Percentiles rank a stretch among this genome's conserved stretches.
These are phyloP conservation scores for Vidua chalybeata DNA, from an alignment of 2,113 vertebrate genomes.

Conservation along the genomic window DNA sequence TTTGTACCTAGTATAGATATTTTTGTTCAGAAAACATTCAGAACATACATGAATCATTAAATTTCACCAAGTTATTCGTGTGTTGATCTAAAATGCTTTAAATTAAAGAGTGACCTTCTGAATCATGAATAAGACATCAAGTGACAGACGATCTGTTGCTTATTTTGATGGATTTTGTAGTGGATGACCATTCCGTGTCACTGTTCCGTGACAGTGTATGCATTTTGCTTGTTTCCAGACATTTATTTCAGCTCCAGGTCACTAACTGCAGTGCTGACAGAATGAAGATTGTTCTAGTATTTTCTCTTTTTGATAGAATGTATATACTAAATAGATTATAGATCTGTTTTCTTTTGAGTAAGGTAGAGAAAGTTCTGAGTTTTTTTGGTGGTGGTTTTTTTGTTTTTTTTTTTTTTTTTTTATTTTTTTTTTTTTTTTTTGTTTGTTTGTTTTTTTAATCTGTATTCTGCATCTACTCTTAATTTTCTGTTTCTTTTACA, in stretches of 20 bases:
- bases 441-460: no score
- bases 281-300: background rate
- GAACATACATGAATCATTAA: background rate
- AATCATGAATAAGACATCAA: background rate
- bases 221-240: background rate
- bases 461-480: background rate
- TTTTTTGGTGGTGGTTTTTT: no score
- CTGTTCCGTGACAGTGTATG: background rate
- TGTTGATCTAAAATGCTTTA: background rate
- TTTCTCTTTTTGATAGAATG: background rate
- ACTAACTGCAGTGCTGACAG: background rate
- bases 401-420: no score
- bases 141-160: background rate
- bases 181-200: background rate
- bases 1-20: background rate
- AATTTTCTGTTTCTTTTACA: background rate
- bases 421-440: no score
- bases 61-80: background rate
- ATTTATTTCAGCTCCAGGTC: background rate
- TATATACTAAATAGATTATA: background rate
- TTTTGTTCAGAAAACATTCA: background rate
- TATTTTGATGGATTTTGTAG: background rate
- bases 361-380: background rate
- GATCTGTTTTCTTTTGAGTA: background rate
- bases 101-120: background rate